phyloP scores from a whole-genome alignment of 2,888 invertebrate genomes.

The Chloroclysta siterata region DNA sequence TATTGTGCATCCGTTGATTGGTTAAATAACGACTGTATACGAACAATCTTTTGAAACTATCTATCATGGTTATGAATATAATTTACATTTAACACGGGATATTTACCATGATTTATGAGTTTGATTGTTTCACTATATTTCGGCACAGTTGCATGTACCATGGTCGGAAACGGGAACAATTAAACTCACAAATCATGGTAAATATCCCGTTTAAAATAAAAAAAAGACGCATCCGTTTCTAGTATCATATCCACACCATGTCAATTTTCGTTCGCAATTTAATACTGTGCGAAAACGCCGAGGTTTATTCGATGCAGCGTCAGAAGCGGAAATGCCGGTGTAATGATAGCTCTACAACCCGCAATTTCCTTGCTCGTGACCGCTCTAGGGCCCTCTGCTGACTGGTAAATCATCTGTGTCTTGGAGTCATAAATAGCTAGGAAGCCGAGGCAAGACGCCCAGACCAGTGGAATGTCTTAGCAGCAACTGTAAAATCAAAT shows the following conservation, averaged over 20 bases:
- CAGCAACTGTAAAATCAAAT: no score
- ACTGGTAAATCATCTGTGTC: slow-evolving; percentile 22
- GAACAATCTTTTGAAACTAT: no score
- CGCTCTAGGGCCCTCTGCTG: slow-evolving; percentile 49
- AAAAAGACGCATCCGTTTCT: not conserved
- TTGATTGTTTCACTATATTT: no score
- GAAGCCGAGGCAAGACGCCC: not conserved
- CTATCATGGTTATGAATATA: no score
- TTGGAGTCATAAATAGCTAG: slow-evolving; percentile 5
- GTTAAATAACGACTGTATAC: no score
- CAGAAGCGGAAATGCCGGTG: slow-evolving; percentile 62
- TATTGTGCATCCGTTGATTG: no score
- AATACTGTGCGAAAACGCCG: slow-evolving; percentile 3
- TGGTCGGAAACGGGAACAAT: no score
- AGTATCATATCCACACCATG: not conserved
- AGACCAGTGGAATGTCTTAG: not conserved
- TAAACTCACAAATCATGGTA: no score
- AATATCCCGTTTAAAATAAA: no score
- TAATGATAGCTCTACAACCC: slow-evolving; percentile 53
- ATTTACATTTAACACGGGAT: no score
- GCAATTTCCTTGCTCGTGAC: slow-evolving; percentile 61
- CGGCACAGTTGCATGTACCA: no score
- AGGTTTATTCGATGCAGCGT: slow-evolving; percentile 17
- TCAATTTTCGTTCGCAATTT: slow-evolving; percentile 15
- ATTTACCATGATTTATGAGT: no score